Base-by-base conservation (phyloP, 92 coral and sea anemone genomes). In the Epizoanthus stellaris region DNA sequence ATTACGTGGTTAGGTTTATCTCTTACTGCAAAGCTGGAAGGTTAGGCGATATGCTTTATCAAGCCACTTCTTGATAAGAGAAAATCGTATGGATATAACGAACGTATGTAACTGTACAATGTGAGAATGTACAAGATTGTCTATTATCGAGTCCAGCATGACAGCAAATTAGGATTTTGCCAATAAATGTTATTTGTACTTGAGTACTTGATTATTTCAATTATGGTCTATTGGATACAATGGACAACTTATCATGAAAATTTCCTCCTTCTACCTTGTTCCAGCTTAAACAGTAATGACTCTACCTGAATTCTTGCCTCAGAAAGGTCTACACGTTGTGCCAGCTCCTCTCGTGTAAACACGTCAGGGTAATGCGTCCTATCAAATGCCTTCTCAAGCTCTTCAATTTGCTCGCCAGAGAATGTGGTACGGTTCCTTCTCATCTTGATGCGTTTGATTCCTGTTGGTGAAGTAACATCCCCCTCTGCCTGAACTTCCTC, bases 291-390 rank as follows among this genome's bases (percentile, higher is more conserved):
- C 87, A 91, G 93, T 72, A 91, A 93, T 84, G 93, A 90, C 92
- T 91, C 71, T 94, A 97, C 99, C 99, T 97, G 99, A 40, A 95
- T 97, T 83, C 99, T 97, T 93, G 98, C 98, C 93, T 97, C 99
- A 66, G 99, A 90, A 20, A 95, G 92, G 30, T 95, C 98, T 70
- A 97, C 95, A 16, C 94, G 91, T 23, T 97, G 95, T 2, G 98
- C 97, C 7, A 97, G 86, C 81, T 97, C 95, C 62, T 97, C 99
- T 53, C 98, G 91, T 9, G 98, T 92, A 82, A 94, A 97, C 6
- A 97, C 99, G 73, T 97, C 99, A 63, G 98, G 99, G 67, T 97
- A 97, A 70, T 95, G 98, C 38, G 98, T 91, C 89, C 95, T 97
- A 77, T 93, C 98, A 82, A 97, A 97, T 13, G 93, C 95, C 85